Base-by-base conservation (phyloP, 2,888 invertebrate genomes). In the Phoenoteleia sp. region DNA sequence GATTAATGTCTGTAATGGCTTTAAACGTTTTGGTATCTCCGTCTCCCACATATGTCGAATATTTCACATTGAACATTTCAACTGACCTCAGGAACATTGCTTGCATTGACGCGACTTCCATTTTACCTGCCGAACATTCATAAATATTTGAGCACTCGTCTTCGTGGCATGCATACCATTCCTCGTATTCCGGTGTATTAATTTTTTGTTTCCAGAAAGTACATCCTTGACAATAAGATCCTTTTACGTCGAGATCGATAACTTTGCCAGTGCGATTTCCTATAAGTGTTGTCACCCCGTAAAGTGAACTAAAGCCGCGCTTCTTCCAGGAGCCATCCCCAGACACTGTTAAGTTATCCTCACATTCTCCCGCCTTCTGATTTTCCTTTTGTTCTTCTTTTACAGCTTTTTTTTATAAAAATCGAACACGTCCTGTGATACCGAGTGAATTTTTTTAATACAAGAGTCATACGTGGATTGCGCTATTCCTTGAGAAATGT, bases 321-420 rank as follows among this genome's bases (percentile, higher is more conserved):
- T 81, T 87, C 49, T 87, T 87, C 87, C 85, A 86, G n/a, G 86
- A 69, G 52, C 85, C 85, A 75, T 88, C 87, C 42, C 85, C 86
- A 13, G 84, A 89, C 23, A 88, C 87, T 81, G 72, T 87, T 36
- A 87, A 85, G 56, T 84, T 71, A 67, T 72, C 79, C 33, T 62
- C 69, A 29, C 84, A 81, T 84, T 86, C 47, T 81, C 72, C 42
- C 45, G 79, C 81, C 64, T 86, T 77, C 52, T 72, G 81, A 85
- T 87, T 86, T 60, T 77, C 76, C 17, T 56, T 29, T 83, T 79
- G 82, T 71, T 87, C 86, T 81, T 88, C 72, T 25, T 83, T 58
- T 17, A 79, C 82, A 67, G 85, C 87, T 81, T 86, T 87, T 81
- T 74, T 17, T 58, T 64, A 39, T 67, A 77, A 52, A 60, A 58